Percentiles rank a stretch among this genome's conserved stretches.
Conservation (phyloP, 2,888 invertebrate genomes). For the Cremastobaeus sp. region DNA sequence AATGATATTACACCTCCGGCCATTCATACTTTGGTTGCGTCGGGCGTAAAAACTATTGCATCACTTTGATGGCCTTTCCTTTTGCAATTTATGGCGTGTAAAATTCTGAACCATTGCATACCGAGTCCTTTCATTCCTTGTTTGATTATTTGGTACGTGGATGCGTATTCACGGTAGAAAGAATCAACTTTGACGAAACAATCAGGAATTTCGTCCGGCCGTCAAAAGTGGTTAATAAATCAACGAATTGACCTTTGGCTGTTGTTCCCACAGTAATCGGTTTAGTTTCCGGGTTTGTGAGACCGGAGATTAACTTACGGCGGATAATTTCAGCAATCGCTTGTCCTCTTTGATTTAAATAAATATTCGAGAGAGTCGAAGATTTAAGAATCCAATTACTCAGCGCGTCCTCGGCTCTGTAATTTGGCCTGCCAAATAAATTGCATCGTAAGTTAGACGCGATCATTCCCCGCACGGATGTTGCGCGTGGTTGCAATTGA, state of each 20-base stretch:
- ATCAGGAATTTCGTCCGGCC: no score
- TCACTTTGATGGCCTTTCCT: constrained; percentile 5
- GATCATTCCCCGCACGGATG: constrained; percentile 53
- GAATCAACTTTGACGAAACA: background rate
- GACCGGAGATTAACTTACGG: constrained; percentile 27
- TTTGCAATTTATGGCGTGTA: constrained; percentile 20
- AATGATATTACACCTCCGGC: constrained; percentile 25
- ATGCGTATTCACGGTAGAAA: no score
- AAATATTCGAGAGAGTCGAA: constrained; percentile 55
- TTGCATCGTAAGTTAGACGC: constrained; percentile 59
- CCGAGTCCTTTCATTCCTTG: background rate
- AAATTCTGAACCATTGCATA: no score
- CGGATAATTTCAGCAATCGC: constrained; percentile 43
- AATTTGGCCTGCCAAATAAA: constrained; percentile 60
- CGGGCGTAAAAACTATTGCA: background rate
- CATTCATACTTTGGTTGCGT: constrained; percentile 14
- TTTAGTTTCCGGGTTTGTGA: constrained; percentile 35
- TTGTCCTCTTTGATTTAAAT: constrained; percentile 34
- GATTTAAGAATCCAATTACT: constrained; percentile 60
- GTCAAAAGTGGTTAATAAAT: constrained; percentile 1
- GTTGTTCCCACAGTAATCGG: constrained; percentile 26
- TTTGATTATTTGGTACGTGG: background rate
- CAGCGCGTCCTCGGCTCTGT: constrained; percentile 47
- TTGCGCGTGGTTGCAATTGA: constrained; percentile 59
- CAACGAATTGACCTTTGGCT: background rate